Base-by-base conservation (phyloP, 1,140 invertebrate species). In the Rhyacophila brunnea region DNA sequence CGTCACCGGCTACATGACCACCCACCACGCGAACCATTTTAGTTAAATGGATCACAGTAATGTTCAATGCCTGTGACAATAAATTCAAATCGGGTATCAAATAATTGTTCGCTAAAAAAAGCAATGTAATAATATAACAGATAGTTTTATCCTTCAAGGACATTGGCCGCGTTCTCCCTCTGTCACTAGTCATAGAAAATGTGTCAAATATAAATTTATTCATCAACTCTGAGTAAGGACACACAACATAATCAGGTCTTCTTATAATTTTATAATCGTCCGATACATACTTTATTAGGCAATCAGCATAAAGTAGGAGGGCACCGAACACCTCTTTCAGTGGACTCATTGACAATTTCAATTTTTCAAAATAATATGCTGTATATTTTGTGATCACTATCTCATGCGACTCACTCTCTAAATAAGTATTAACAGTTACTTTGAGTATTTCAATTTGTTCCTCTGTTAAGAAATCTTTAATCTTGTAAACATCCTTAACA, bases 401-500 rank as follows among this genome's bases (percentile, higher is more conserved):
- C 44, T 48, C 36, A 23, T 47, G 38, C 11, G 17, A 11, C 13
- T 53, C 49, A 43, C 47, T 35, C 17, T 43, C 54, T 38, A 60
- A 15, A 18, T 57, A 10, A 18, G 7, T 11, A 6, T 52, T 28
- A 17, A 47, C 48, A 13, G n/a, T 51, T 14, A 15, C 13, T 49
- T 58, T 57, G 1, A 64, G 40, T 7, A 48, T 44, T 17, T 59
- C 32, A 11, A 55, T 20, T 56, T 64, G 48, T 34, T 65, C 59
- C 38, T 68, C 63, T 42, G 74, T 73, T 42, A 79, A 57, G 46
- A 80, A 74, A 38, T 79, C 71, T 46, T 74, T 47, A 11, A 73
- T 1, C 51, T 75, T 68, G 47, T 76, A 80, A 43, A 79, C 70
- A 55, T 75, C 70, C 38, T 65, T 52, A 4, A 68, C 52, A 50